Evolutionary conservation across 1,140 invertebrate species (phyloP), one percentile per base, ranked within the genome.

Genomic region (Panonychus citri): DNA sequence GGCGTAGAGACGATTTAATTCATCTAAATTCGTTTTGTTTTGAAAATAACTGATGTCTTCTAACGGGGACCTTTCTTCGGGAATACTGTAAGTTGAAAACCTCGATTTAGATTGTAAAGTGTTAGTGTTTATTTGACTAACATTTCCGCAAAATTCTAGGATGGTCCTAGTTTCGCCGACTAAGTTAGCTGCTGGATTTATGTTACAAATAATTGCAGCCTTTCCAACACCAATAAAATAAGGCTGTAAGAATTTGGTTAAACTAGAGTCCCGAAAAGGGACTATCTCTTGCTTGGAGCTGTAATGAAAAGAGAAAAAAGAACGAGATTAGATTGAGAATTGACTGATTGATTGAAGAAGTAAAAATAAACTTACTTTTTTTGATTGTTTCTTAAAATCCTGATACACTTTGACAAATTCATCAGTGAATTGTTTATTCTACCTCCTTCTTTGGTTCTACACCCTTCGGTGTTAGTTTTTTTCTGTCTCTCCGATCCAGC

Each of bases 371-470:
- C 49, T 15, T 61, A 64, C 62, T 64, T 69, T 67, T 67, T 67
- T 60, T 72, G 69, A 51, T 74, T 74, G 24, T 68, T 63, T 57
- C 73, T 61, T 25, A 86, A 74, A 34, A 76, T 77, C 62, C 81
- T 78, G 52, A 94, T 78, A 64, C 87, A 93, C 46, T 82, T 72
- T 48, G 85, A 81, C 0, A 96, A 73, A 12, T 88, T 82, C 61
- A 88, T 70, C 1, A 95, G 71, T 21, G 85, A 93, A 1, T 79
- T 80, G 66, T 96, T 95, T 59, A 95, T 94, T 62, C 81, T 84
- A 58, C 83, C 79, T 0, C 87, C 85, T 71, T 96, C 89, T 65
- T 78, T 81, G 21, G 93, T 70, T 19, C 86, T 67, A 3, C 78
- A 78, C 17, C 88, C 88, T n/a, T 76, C 75, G 68, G 84, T 87